Evolutionary conservation across 2,797 vertebrate genomes (phyloP), one percentile per base, ranked within the genome.

Genomic region (Cyclura pinguis): DNA sequence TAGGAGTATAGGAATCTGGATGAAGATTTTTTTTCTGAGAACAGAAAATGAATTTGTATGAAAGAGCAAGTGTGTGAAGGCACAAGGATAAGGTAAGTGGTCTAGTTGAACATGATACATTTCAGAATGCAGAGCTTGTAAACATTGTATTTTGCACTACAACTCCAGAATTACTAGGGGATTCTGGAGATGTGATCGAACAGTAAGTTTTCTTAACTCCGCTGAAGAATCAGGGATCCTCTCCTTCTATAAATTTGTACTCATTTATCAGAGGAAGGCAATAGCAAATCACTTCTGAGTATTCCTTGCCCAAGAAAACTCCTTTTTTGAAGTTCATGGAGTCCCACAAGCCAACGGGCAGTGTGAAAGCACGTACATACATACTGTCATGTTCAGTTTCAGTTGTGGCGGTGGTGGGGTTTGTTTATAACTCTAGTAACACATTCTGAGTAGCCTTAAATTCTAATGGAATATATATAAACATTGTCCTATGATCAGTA

Each of bases 401-500:
- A 35, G 47, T 72, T 69, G 12, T n/a, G 24, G 52, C n/a, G 35
- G 3, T 29, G 78, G 24, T 80, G 27, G 1, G 47, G 29, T 14
- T 80, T 77, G 24, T 35, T 76, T 38, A n/a, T 73, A n/a, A 73
- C 52, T 64, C 38, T 85, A 73, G 50, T 35, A 20, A 52, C 52
- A 69, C 29, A 72, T 85, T 86, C n/a, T 86, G 20, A 4, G 13
- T 74, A 74, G 35, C 24, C 80, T 38, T 76, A 50, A 50, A 10
- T 27, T 55, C 13, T 80, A 29, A 52, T 32, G 4, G 24, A 67
- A 24, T 67, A 67, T 24, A 9, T 9, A 0, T 0, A 1, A 14
- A 35, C 38, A 4, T 78, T 91, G 22, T 12, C 81, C 85, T 83
- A 80, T 87, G 42, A 89, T 74, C 47, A 81, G 55, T 64, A 92